Evolutionary conservation across 2,888 invertebrate genomes (phyloP), one percentile per base, ranked within the genome.

Genomic region (Taenaris catops): DNA sequence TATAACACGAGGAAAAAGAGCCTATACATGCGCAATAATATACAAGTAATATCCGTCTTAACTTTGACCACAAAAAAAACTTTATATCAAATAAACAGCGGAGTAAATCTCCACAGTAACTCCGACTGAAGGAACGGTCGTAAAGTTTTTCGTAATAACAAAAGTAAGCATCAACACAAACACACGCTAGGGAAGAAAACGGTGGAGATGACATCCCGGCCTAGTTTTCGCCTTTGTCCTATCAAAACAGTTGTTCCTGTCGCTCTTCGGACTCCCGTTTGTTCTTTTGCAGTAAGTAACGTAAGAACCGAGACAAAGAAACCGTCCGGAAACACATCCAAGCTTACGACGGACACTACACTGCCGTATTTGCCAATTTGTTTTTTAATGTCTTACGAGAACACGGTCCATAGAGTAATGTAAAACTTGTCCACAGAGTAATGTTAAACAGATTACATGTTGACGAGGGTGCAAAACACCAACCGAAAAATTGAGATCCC

Each of bases 191-290:
- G 23, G 17, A 32, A 24, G 32, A 17, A 19, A n/a, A 25, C 28
- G 23, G 24, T 32, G 32, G 32, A 48, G 45, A 50, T 45, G 45
- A 36, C 39, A 46, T 38, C 33, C 31, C 23, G 31, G 42, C 70
- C 72, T 58, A 70, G 67, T 73, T 72, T 60, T 51, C 60, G 60
- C 67, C 61, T 64, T 71, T 70, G 71, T 75, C 64, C 61, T 66
- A 67, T 68, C 61, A 69, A 69, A 72, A 69, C 71, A 69, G 66
- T 67, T 64, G 61, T 63, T 61, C 48, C 58, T 60, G 63, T 57
- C 61, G 32, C 18, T 18, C 7, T 18, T 19, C 27, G 11, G 27
- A 27, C 10, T 4, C 8, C 27, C 7, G 18, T 27, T 27, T 27
- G 27, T 19, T 2, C 27, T 16, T 18, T 27, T 10, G 18, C 27